Evolutionary conservation across 2,797 vertebrate species (phyloP).

Genomic region (Coluber constrictor): DNA sequence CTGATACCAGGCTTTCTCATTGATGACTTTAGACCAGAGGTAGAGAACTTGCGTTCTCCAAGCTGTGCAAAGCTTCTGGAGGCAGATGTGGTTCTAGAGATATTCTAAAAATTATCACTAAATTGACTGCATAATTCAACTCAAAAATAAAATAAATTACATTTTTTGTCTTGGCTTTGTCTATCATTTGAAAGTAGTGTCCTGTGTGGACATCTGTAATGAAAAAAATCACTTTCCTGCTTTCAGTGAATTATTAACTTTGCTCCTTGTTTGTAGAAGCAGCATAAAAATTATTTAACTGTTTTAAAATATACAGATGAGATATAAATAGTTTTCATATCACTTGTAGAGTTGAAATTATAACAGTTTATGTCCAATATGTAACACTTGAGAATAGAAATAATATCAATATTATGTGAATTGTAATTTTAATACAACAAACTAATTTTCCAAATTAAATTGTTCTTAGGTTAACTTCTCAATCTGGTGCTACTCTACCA

Average conservation of each 20-base stretch:
- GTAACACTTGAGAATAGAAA: slow-evolving; percentile 13
- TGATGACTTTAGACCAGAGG: neutral
- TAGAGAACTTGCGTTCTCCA: neutral
- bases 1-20: neutral
- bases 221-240: neutral
- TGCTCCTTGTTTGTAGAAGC: neutral
- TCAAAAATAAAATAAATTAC: neutral
- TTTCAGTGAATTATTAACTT: neutral
- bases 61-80: neutral
- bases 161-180: neutral
- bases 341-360: neutral
- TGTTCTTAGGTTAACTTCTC: slow-evolving; percentile 85
- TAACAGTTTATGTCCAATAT: neutral
- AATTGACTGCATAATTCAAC: neutral
- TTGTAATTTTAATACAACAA: slow-evolving; percentile 17
- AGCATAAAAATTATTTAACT: neutral
- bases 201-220: neutral
- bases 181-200: neutral
- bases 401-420: neutral
- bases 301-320: neutral
- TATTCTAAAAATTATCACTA: neutral
- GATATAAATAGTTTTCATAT: neutral
- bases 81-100: neutral
- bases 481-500: slow-evolving; percentile 87
- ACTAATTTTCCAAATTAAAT: slow-evolving; percentile 51